Percentiles rank a stretch among this genome's conserved stretches.
phyloP scores from a whole-genome alignment of 1,140 invertebrate species.

The Euglossa dilemma region DNA sequence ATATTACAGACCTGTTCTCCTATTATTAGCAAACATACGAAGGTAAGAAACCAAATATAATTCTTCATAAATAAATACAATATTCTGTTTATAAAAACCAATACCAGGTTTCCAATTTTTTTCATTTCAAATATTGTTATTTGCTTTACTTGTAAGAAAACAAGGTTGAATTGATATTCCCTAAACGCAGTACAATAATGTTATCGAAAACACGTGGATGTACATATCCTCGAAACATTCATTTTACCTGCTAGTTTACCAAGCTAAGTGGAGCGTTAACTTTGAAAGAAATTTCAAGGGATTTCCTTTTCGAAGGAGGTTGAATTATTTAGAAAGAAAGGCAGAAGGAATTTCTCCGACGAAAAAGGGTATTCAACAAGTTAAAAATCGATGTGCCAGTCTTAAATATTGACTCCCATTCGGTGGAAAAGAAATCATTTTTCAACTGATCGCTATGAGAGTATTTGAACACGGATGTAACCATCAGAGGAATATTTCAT shows the following conservation, averaged over 20 bases:
- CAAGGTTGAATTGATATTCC: too few species aligned
- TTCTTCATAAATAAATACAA: too few species aligned
- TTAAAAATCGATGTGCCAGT: neutral
- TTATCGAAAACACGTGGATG: neutral
- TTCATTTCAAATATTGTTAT: too few species aligned
- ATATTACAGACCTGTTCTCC: too few species aligned
- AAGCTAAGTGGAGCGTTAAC: neutral
- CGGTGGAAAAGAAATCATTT: neutral
- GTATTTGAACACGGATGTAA: neutral
- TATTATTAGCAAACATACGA: too few species aligned
- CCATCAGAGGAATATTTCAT: neutral
- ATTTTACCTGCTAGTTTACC: neutral
- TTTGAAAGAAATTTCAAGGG: neutral
- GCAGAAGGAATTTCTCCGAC: neutral
- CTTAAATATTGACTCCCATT: conserved; percentile 1
- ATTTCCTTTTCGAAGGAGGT: neutral
- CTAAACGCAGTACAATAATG: too few species aligned
- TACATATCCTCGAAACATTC: neutral
- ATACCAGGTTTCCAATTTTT: too few species aligned
- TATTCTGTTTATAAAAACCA: too few species aligned
- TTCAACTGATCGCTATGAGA: neutral
- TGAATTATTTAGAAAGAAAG: neutral
- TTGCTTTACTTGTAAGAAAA: too few species aligned
- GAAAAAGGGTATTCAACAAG: neutral
- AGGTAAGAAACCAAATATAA: too few species aligned